Percentiles rank a stretch among this genome's conserved stretches.
phyloP scores from a whole-genome alignment of 2,888 invertebrate genomes.

The Tanypteryx hageni region DNA sequence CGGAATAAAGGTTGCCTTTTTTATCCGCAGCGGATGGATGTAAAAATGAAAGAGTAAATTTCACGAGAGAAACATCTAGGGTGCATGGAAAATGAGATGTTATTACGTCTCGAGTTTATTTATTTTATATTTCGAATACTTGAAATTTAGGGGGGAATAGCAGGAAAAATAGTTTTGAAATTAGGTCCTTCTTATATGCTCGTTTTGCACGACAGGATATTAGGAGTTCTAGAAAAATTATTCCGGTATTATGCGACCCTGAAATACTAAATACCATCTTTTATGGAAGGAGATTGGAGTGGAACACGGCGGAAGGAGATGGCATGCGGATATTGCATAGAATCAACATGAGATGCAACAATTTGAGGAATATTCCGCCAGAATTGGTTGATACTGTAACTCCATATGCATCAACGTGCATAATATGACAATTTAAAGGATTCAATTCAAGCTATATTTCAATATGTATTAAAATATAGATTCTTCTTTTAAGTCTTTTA shows the following conservation, averaged over 20 bases:
- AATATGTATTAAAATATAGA: no score
- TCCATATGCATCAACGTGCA: no score
- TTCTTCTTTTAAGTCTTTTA: no score
- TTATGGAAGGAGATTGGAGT: not conserved
- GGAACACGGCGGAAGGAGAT: not conserved
- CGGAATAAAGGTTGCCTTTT: no score
- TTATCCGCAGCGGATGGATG: no score
- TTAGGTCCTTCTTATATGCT: not conserved
- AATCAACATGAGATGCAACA: no score
- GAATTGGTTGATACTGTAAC: no score
- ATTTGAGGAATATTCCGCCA: no score
- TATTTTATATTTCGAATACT: conserved; percentile 2
- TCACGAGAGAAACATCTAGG: not conserved
- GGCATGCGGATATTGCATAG: no score
- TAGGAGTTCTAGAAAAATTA: conserved; percentile 23
- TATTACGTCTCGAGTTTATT: not conserved
- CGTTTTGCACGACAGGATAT: not conserved
- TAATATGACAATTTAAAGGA: no score
- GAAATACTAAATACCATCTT: not conserved
- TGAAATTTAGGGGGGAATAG: not conserved
- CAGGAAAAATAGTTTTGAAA: not conserved
- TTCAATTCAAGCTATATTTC: no score
- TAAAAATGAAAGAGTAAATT: not conserved
- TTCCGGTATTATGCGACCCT: not conserved
- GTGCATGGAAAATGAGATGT: conserved; percentile 34